Evolutionary conservation across 92 coral and sea anemone genomes (phyloP).

Genomic region (Diadumene lineata): DNA sequence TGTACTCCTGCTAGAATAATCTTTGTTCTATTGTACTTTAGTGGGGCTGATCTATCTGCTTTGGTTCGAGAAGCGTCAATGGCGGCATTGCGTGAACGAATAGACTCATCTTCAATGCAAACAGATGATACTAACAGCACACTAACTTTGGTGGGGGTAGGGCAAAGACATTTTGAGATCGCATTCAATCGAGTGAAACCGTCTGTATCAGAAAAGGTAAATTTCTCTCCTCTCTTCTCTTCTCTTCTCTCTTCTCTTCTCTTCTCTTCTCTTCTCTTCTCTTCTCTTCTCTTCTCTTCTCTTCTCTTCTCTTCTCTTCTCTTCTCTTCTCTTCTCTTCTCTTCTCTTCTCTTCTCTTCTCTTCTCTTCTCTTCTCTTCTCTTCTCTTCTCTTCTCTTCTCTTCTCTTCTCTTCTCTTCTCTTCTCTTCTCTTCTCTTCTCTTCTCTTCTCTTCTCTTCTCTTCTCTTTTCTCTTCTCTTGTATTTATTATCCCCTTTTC

Average conservation of each 20-base stretch:
- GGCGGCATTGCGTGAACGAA: slow-evolving; percentile 85
- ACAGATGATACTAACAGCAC: not conserved
- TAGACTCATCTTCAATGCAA: slow-evolving; percentile 28
- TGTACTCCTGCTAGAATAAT: too few relatives aligned
- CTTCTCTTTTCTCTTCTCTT: too few relatives aligned
- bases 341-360: not conserved
- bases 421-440: not conserved
- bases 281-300: not conserved
- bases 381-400: not conserved
- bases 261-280: not conserved
- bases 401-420: not conserved
- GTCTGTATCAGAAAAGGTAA: slow-evolving; percentile 87
- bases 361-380: not conserved
- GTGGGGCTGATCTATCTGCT: slow-evolving; percentile 97
- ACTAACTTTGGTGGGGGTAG: slow-evolving; percentile 59
- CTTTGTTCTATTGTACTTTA: slow-evolving; percentile 16
- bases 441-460: too few relatives aligned
- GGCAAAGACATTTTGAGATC: slow-evolving; percentile 71
- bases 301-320: not conserved
- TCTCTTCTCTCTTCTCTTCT: not conserved
- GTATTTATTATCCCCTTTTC: too few relatives aligned
- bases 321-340: not conserved
- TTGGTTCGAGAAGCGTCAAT: slow-evolving; percentile 97
- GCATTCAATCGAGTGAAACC: slow-evolving; percentile 89
- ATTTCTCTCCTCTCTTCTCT: not conserved